A percentile compares a stretch with the other conserved stretches of the same genome.
Evolutionary conservation across 2,888 invertebrate genomes (phyloP).

Genomic region (Autographa pulchrina): DNA sequence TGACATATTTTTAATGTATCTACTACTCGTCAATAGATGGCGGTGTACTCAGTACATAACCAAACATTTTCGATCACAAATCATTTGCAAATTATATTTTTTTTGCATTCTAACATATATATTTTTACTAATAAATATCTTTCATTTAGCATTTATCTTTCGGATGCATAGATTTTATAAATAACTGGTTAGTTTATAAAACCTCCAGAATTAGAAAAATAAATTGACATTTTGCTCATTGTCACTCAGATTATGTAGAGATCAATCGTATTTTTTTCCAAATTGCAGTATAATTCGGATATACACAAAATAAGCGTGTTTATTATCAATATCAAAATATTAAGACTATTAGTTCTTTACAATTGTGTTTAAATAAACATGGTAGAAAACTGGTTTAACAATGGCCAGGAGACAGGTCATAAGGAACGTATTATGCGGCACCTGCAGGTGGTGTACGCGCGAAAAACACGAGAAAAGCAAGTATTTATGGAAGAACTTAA

Average conservation of each 20-base stretch:
- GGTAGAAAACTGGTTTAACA: conserved; percentile 56
- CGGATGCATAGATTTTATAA: background rate
- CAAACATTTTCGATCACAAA: background rate
- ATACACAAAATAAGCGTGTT: conserved; percentile 25
- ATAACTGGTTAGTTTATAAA: conserved; percentile 21
- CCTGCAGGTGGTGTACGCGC: conserved; percentile 74
- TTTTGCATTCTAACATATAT: too few relatives aligned
- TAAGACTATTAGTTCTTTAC: background rate
- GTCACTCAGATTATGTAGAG: conserved; percentile 29
- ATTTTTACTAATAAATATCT: too few relatives aligned
- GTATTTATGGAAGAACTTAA: conserved; percentile 82
- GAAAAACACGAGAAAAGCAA: conserved; percentile 73
- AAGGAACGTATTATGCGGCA: conserved; percentile 66
- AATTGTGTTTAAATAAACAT: conserved; percentile 50
- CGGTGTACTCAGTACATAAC: conserved; percentile 32
- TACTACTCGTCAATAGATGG: conserved; percentile 67
- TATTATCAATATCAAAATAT: background rate
- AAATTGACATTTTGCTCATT: conserved; percentile 32
- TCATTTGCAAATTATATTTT: background rate
- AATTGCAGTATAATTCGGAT: conserved; percentile 68
- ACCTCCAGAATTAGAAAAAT: background rate
- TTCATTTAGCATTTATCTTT: background rate
- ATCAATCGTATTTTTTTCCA: conserved; percentile 44
- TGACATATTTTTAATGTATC: background rate
- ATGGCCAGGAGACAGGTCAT: conserved; percentile 66